Evolutionary conservation across 2,888 invertebrate species (phyloP), one percentile per base, ranked within the genome.

Genomic region (Alcis repandata): DNA sequence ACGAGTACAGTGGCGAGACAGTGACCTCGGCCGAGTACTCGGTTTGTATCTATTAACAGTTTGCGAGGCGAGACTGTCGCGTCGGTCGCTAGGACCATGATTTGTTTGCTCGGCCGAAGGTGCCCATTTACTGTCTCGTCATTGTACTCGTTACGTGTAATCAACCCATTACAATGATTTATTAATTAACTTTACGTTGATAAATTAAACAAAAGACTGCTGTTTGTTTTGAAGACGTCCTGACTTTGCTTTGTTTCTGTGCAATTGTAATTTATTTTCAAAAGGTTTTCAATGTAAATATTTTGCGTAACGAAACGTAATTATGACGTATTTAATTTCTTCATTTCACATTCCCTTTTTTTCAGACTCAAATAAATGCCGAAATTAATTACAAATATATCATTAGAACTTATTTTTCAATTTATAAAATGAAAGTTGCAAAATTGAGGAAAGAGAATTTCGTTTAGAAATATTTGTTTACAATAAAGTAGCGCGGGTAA

Each of bases 81-180:
- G n/a, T n/a, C n/a, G n/a, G n/a, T n/a, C n/a, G n/a, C n/a, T n/a
- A n/a, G n/a, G n/a, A n/a, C n/a, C n/a, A n/a, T n/a, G n/a, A n/a
- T n/a, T n/a, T n/a, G n/a, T n/a, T n/a, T n/a, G n/a, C n/a, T n/a
- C n/a, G n/a, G n/a, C n/a, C n/a, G n/a, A n/a, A n/a, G n/a, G n/a
- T n/a, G n/a, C n/a, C n/a, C n/a, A n/a, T n/a, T n/a, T n/a, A n/a
- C n/a, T n/a, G n/a, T n/a, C n/a, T n/a, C n/a, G n/a, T n/a, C n/a
- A n/a, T n/a, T n/a, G n/a, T n/a, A n/a, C n/a, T n/a, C n/a, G n/a
- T n/a, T n/a, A n/a, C n/a, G n/a, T n/a, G n/a, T n/a, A n/a, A n/a
- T n/a, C n/a, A n/a, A n/a, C n/a, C n/a, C n/a, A n/a, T n/a, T 43
- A 17, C 10, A 59, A 68, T 68, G 63, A 69, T 66, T 69, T 69